phyloP scores from a whole-genome alignment of 2,113 vertebrate genomes.

The Hippocampus abdominalis region DNA sequence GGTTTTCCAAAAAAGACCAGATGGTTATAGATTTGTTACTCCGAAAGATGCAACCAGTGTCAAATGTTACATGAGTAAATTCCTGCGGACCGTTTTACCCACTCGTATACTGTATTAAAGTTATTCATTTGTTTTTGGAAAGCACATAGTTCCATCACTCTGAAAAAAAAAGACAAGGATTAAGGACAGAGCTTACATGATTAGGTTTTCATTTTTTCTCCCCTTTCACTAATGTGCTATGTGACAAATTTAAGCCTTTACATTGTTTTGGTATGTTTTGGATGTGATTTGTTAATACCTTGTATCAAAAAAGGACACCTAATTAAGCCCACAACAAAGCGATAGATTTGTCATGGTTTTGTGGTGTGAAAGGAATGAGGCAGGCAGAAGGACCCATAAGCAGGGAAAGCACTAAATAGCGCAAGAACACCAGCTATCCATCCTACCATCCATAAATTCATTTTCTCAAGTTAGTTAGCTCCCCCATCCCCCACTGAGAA shows the following conservation, averaged over 20 bases:
- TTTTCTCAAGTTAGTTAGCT: too few relatives aligned
- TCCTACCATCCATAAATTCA: too few relatives aligned
- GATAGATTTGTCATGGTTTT: neutral
- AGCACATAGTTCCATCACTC: neutral
- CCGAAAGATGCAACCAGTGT: too few relatives aligned
- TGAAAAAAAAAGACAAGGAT: neutral
- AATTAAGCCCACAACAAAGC: neutral
- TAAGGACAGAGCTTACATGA: constrained; percentile 1
- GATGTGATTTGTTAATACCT: neutral
- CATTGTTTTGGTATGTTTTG: neutral
- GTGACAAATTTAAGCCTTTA: neutral
- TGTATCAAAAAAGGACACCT: neutral
- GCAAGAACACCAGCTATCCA: neutral
- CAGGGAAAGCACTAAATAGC: neutral
- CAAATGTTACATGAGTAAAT: neutral
- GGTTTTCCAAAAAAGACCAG: too few relatives aligned
- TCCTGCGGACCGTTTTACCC: neutral
- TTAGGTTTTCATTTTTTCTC: neutral
- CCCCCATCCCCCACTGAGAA: too few relatives aligned
- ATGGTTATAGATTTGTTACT: too few relatives aligned
- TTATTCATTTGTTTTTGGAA: neutral
- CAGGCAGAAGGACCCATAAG: neutral
- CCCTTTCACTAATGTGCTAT: neutral
- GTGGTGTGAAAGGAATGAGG: neutral
- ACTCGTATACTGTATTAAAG: neutral